Percentiles rank a stretch among this genome's conserved stretches.
phyloP scores from a whole-genome alignment of 2,797 vertebrate genomes.

The Botia almorhae region DNA sequence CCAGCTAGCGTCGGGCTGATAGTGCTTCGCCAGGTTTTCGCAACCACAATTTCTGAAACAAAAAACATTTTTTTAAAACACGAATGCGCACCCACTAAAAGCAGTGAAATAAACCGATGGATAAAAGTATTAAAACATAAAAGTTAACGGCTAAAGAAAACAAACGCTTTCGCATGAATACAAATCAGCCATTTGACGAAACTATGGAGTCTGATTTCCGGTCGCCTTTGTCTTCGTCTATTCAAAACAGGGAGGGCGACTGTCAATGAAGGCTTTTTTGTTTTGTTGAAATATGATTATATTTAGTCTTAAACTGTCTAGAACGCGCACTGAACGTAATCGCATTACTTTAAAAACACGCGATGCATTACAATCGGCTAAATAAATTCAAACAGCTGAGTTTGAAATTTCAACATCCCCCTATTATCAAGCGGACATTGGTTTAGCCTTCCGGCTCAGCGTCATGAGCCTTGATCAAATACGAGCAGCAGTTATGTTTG shows the following conservation, averaged over 20 bases:
- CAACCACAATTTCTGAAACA: conserved; percentile 11
- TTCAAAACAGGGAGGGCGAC: conserved; percentile 33
- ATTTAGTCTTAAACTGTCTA: not conserved
- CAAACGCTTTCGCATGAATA: conserved; percentile 38
- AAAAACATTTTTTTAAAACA: conserved; percentile 52
- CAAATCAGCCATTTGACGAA: conserved; percentile 52
- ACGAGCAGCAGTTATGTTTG: conserved; percentile 5
- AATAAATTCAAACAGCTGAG: not conserved
- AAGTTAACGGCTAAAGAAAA: not conserved
- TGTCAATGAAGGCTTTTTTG: not conserved
- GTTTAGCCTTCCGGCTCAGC: not conserved
- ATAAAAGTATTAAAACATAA: not conserved
- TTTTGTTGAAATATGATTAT: not conserved
- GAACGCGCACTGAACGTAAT: rapidly evolving
- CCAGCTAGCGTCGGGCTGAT: conserved; percentile 42
- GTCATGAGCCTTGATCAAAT: conserved; percentile 12
- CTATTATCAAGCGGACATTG: not conserved
- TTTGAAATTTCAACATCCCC: not conserved
- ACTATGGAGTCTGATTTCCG: conserved; percentile 51
- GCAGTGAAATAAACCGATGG: not conserved
- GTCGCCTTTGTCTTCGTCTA: conserved; percentile 51
- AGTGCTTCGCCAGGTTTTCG: conserved; percentile 34
- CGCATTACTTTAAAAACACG: not conserved
- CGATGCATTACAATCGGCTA: not conserved
- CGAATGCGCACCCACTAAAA: not conserved